Base-by-base conservation (phyloP, 2,888 invertebrate genomes). In the Drosophila setosimentum region DNA sequence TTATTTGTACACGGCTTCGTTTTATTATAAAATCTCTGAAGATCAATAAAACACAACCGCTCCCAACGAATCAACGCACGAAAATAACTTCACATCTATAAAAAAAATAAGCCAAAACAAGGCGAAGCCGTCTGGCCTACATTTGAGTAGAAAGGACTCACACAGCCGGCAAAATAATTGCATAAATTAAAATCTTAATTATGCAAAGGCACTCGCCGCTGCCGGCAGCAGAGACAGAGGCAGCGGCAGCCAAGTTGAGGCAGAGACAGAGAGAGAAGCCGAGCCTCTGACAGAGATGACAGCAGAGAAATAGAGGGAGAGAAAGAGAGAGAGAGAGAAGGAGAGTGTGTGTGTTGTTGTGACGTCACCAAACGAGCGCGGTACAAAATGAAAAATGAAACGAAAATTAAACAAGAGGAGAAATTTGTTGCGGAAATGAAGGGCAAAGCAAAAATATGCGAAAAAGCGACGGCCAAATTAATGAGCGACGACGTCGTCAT, bases 131-230 rank as follows among this genome's bases (percentile, higher is more conserved):
- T 57, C 67, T 78, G 78, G 73, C 79, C 81, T 81, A 79, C 69
- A 79, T 78, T 76, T 58, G 59, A 74, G 68, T 49, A 55, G 68
- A 74, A 85, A 76, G 80, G 78, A 76, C 78, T 67, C 76, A 61
- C 72, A 73, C 78, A 87, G 82, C 87, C 88, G 87, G 87, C 83
- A 76, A 89, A 89, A 88, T 90, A 87, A 87, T 88, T 89, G 89
- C 89, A 89, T 89, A 89, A 89, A 89, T 89, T 89, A 89, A 90
- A 89, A 89, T 83, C 80, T 89, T 89, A 89, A 89, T 89, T 89
- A 84, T 88, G 88, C 84, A 72, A 73, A 60, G 68, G 66, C 69
- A 68, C 68, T 66, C 80, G 62, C 57, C 80, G 62, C 57, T 61
- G 77, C 65, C 71, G 61, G 66, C 51, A 40, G 63, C 65, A 55